A percentile compares a stretch with the other conserved stretches of the same genome.
These are phyloP conservation scores for Drosophila sucinea DNA, from an alignment of 1,140 invertebrate species.

Conservation along the genomic window DNA sequence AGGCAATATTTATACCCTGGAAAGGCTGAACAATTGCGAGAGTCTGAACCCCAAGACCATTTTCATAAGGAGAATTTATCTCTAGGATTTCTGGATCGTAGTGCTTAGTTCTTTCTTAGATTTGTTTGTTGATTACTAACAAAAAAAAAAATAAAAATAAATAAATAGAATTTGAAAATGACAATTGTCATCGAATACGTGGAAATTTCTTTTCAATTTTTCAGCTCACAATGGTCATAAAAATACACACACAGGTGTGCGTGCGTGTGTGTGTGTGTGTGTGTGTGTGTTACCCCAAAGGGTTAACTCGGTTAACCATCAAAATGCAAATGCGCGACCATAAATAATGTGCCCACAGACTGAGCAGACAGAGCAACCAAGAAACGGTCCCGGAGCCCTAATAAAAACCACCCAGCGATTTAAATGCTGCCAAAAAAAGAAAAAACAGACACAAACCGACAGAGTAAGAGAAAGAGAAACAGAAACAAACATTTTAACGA, in stretches of 20 bases:
- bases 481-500: conserved; percentile 2
- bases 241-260: conserved; percentile 46
- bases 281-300: conserved; percentile 12
- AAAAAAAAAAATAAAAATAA: conserved; percentile 48
- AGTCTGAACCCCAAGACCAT: too few relatives aligned
- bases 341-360: conserved; percentile 68
- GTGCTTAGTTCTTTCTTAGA: neutral
- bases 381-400: neutral
- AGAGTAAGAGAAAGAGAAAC: neutral
- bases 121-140: conserved; percentile 68
- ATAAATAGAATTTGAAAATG: neutral
- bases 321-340: conserved; percentile 80
- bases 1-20: too few relatives aligned
- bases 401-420: conserved; percentile 12
- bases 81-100: too few relatives aligned
- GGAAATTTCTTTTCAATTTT: conserved; percentile 80
- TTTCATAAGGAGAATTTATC: too few relatives aligned
- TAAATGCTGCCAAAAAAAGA: conserved; percentile 1
- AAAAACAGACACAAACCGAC: neutral
- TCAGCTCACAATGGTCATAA: conserved; percentile 71
- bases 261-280: conserved; percentile 31
- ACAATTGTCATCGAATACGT: conserved; percentile 57
- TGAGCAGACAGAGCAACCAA: conserved; percentile 28
- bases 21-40: too few relatives aligned
- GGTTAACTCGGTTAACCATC: conserved; percentile 63